Evolutionary conservation across 2,888 invertebrate species (phyloP), one percentile per base, ranked within the genome.

Genomic region (Portevinia maculata): DNA sequence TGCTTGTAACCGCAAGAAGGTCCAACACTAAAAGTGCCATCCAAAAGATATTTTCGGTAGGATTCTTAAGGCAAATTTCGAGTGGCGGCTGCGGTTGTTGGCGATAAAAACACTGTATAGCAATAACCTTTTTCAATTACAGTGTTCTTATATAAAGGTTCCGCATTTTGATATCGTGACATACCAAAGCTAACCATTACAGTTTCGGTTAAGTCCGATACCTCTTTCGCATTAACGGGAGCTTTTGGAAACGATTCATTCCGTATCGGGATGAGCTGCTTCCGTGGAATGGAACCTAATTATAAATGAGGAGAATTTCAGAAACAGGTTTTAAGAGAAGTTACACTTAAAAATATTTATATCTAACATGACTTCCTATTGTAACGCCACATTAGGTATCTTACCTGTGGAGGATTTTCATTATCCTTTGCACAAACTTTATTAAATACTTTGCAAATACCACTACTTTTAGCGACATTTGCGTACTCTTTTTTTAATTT

Each of bases 121-220:
- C n/a, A n/a, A n/a, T n/a, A n/a, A n/a, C n/a, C n/a, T n/a, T 46
- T 19, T 34, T 50, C 64, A 9, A 39, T 19, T 5, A 64, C 28
- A 13, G 50, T 50, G 24, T 37, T 30, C 30, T 19, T 15, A 17
- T 41, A 59, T 30, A 41, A 59, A 6, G 59, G 41, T 41, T 57
- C 57, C 11, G 21, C 24, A 34, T 28, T 24, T 28, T 57, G 8
- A 19, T 41, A 57, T 44, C 59, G 41, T 17, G 41, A 59, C 59
- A 44, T 59, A n/a, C 59, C 59, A 44, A 59, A 59, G 17, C 30
- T 30, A 30, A n/a, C n/a, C 59, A 41, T 41, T 44, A 44, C 41
- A 24, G 13, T 37, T 44, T 44, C 21, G 15, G 6, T 44, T n/a
- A n/a, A n/a, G n/a, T n/a, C n/a, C n/a, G n/a, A n/a, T n/a, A n/a